These are phyloP conservation scores for Drosophila leonis DNA, from an alignment of 2,888 invertebrate species.

Conservation along the genomic window DNA sequence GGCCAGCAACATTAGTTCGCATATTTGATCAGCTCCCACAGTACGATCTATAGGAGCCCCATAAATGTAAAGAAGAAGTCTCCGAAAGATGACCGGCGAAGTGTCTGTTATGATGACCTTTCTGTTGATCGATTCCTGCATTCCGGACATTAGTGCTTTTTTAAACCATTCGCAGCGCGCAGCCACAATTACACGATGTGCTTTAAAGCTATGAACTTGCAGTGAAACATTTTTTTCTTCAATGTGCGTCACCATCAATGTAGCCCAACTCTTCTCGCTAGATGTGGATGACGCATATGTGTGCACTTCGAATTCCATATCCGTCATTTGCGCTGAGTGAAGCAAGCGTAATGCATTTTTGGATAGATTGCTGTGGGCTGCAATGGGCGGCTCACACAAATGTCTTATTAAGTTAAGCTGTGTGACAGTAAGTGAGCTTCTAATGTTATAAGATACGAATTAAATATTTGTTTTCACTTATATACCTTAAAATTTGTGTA, in stretches of 20 bases:
- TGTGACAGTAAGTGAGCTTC: background rate
- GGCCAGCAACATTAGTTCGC: conserved; percentile 88
- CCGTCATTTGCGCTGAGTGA: conserved; percentile 87
- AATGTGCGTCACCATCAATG: background rate
- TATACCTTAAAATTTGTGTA: conserved; percentile 80
- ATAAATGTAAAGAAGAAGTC: conserved; percentile 89
- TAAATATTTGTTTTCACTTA: background rate
- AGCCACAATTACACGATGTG: conserved; percentile 89
- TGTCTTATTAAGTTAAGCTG: conserved; percentile 87
- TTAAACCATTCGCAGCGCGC: conserved; percentile 90
- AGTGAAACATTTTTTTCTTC: conserved; percentile 13
- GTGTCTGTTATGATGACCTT: conserved; percentile 89
- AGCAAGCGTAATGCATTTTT: conserved; percentile 87
- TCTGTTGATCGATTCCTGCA: conserved; percentile 90
- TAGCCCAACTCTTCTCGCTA: background rate
- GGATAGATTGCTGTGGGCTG: conserved; percentile 87
- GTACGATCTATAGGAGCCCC: conserved; percentile 87
- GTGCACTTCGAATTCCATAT: conserved; percentile 89
- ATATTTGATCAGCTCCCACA: conserved; percentile 87
- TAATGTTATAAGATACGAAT: background rate
- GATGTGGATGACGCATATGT: conserved; percentile 43
- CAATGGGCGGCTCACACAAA: conserved; percentile 87
- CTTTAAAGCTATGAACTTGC: conserved; percentile 85
- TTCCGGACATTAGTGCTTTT: conserved; percentile 89
- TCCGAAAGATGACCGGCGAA: conserved; percentile 87